Evolutionary conservation across 2,797 vertebrate genomes (phyloP).

Genomic region (Eulemur mongoz): DNA sequence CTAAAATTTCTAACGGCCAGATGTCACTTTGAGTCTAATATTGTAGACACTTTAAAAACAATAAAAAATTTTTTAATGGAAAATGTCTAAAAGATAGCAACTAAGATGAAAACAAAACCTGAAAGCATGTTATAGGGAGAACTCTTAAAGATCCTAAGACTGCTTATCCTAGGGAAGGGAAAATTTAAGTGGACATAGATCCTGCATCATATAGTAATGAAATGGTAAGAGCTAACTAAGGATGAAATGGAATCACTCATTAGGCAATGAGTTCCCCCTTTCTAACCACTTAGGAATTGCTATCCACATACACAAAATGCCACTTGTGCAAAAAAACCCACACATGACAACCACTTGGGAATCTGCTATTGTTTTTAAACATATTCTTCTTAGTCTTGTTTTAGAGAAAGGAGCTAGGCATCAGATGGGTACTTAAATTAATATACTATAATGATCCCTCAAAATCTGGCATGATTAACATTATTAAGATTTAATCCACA

Average conservation of each 20-base stretch:
- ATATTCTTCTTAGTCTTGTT: not conserved
- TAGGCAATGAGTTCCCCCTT: not conserved
- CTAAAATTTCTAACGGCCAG: not conserved
- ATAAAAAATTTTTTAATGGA: not conserved
- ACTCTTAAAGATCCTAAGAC: not conserved
- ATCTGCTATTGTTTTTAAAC: not conserved
- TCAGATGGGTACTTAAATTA: slow-evolving; percentile 11
- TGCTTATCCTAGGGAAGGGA: not conserved
- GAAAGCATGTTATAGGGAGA: not conserved
- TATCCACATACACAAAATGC: not conserved
- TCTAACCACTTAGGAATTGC: not conserved
- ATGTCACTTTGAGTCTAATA: not conserved
- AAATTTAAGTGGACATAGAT: not conserved
- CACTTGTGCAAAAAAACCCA: not conserved
- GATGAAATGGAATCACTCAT: not conserved
- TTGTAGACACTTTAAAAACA: not conserved
- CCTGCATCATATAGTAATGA: not conserved
- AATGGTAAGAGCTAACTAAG: not conserved
- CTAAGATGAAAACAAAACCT: not conserved
- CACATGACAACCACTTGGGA: not conserved
- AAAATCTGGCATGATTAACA: not conserved
- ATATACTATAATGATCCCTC: not conserved
- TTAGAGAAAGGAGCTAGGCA: not conserved
- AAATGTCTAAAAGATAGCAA: not conserved
- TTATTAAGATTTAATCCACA: not conserved